Conservation (phyloP, 2,797 vertebrate genomes). For the Epinephelus awoara region DNA sequence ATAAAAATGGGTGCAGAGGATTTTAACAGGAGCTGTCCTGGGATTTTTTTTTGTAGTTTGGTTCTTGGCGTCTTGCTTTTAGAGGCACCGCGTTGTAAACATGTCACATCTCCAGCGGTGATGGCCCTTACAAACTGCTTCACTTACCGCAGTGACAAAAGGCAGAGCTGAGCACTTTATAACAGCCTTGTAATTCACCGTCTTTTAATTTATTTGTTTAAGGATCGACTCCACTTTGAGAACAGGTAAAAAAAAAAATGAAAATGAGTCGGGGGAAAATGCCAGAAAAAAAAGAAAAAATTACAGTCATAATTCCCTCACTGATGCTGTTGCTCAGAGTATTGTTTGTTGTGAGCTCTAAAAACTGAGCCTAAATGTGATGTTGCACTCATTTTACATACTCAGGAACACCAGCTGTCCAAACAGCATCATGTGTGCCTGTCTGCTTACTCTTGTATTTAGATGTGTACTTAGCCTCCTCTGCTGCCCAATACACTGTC, state of each 20-base stretch:
- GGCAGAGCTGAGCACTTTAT: constrained; percentile 60
- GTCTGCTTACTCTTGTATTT: constrained; percentile 85
- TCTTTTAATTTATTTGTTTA: constrained; percentile 64
- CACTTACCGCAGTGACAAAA: constrained; percentile 66
- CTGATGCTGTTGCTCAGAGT: constrained; percentile 46
- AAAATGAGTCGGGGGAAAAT: not conserved
- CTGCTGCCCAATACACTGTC: constrained; percentile 84
- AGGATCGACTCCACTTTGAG: constrained; percentile 50
- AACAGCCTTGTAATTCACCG: constrained; percentile 64
- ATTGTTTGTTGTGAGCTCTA: constrained; percentile 77
- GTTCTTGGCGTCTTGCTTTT: constrained; percentile 79
- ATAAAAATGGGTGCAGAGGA: constrained; percentile 86
- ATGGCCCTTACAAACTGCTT: constrained; percentile 79
- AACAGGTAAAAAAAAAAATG: constrained; percentile 47
- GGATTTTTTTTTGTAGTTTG: constrained; percentile 38
- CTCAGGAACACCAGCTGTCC: constrained; percentile 92
- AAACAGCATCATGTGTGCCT: constrained; percentile 89
- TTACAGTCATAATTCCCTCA: constrained; percentile 53
- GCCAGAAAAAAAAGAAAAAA: constrained; percentile 6
- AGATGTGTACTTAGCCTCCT: constrained; percentile 91
- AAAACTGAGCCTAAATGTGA: constrained; percentile 74
- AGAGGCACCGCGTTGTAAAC: constrained; percentile 86
- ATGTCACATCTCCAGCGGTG: constrained; percentile 86
- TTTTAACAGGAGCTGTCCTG: constrained; percentile 87
- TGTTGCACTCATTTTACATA: constrained; percentile 86